Evolutionary conservation across 2,113 vertebrate species (phyloP).

Genomic region (Antechinus flavipes): DNA sequence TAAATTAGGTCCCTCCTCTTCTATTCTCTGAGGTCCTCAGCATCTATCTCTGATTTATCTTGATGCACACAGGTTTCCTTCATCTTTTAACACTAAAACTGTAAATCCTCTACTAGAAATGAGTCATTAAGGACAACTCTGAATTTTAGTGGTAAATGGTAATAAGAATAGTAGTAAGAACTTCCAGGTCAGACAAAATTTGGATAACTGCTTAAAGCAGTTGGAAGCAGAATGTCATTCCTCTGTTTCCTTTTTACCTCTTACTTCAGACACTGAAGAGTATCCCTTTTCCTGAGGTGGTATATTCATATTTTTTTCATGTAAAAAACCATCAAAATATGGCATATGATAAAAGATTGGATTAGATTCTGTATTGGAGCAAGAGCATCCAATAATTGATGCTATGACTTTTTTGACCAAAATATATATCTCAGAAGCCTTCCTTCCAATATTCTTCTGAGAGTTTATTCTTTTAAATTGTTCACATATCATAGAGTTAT

Average conservation of each 20-base stretch:
- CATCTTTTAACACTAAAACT: neutral
- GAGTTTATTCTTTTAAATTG: neutral
- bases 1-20: constrained; percentile 26
- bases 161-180: neutral
- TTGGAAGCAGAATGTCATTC: fast-evolving
- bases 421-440: neutral
- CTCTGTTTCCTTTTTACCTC: neutral
- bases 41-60: constrained; percentile 5
- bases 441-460: neutral
- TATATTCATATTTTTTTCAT: neutral
- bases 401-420: neutral
- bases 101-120: neutral
- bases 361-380: neutral
- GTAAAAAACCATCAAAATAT: neutral
- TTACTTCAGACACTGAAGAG: neutral
- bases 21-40: constrained; percentile 16
- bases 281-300: neutral
- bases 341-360: neutral
- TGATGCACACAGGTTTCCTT: neutral
- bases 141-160: neutral
- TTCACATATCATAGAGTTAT: neutral
- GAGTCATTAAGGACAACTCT: neutral
- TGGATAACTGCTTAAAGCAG: neutral
- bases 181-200: neutral
- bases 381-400: neutral